phyloP scores from a whole-genome alignment of 2,888 invertebrate genomes.

The Chrysolina americana region DNA sequence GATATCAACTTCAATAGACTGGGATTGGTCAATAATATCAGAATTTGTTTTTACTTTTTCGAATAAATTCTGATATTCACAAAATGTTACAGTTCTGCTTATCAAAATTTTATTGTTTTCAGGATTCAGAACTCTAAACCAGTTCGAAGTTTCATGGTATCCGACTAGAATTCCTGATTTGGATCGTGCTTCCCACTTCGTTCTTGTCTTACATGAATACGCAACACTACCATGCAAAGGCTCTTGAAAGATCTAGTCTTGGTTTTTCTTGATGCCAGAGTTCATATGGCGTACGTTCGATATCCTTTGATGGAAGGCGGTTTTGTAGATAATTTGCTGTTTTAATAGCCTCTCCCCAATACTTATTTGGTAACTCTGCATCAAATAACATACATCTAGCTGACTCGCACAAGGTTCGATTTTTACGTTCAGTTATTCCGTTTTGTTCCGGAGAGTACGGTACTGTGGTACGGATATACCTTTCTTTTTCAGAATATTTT shows the following conservation, averaged over 20 bases:
- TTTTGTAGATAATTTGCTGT: slow-evolving; percentile 4
- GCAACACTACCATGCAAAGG: slow-evolving; percentile 3
- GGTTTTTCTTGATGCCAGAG: slow-evolving; percentile 52
- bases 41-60: not conserved
- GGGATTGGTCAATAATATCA: not conserved
- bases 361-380: not conserved
- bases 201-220: slow-evolving; percentile 29
- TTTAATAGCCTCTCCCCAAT: not conserved
- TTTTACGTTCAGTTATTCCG: slow-evolving; percentile 9
- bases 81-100: not conserved
- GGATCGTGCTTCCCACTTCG: slow-evolving; percentile 54
- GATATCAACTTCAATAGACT: no score
- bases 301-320: not conserved
- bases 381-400: not conserved
- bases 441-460: no score
- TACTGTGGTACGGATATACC: no score
- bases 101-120: not conserved
- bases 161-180: slow-evolving; percentile 19
- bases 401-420: not conserved
- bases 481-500: no score
- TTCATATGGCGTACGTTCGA: slow-evolving; percentile 49
- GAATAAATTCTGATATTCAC: not conserved
- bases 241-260: slow-evolving; percentile 49
- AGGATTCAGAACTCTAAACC: not conserved
- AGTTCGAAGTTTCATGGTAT: not conserved